Evolutionary conservation across 2,797 vertebrate species (phyloP).

Genomic region (Darevskia mixta): DNA sequence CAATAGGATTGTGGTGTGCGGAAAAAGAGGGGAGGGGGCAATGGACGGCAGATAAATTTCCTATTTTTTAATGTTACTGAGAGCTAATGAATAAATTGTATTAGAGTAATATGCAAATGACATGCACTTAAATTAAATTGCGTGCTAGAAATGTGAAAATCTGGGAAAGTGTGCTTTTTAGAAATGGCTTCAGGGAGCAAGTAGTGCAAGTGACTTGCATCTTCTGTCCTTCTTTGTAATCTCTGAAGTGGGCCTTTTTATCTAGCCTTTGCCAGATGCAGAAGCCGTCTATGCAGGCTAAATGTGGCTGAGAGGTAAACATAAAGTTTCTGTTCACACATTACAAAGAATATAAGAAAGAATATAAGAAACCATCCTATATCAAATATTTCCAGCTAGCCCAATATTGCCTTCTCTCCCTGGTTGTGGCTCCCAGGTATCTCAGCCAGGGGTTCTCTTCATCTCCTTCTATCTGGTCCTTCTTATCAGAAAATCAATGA

Average conservation of each 20-base stretch:
- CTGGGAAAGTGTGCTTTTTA: neutral
- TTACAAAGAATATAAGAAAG: neutral
- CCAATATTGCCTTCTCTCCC: neutral
- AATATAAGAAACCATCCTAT: neutral
- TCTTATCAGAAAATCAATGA: no score
- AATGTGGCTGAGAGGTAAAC: neutral
- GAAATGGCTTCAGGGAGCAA: neutral
- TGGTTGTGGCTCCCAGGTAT: neutral
- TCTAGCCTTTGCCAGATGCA: neutral
- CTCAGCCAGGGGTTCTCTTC: no score
- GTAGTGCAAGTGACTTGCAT: neutral
- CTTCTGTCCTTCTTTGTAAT: neutral
- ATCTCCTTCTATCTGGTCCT: no score
- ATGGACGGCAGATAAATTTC: neutral
- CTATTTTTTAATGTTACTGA: neutral
- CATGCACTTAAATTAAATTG: neutral
- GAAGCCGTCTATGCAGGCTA: neutral
- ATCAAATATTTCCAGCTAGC: neutral
- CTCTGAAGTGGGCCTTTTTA: neutral
- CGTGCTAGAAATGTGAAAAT: neutral
- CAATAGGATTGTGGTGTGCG: neutral
- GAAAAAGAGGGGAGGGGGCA: neutral
- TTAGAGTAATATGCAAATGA: slow-evolving; percentile 26
- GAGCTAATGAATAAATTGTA: slow-evolving; percentile 7
- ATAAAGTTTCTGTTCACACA: neutral